A percentile compares a stretch with the other conserved stretches of the same genome.
phyloP scores from a whole-genome alignment of 2,797 vertebrate species.

The Zenarchopterus dispar region DNA sequence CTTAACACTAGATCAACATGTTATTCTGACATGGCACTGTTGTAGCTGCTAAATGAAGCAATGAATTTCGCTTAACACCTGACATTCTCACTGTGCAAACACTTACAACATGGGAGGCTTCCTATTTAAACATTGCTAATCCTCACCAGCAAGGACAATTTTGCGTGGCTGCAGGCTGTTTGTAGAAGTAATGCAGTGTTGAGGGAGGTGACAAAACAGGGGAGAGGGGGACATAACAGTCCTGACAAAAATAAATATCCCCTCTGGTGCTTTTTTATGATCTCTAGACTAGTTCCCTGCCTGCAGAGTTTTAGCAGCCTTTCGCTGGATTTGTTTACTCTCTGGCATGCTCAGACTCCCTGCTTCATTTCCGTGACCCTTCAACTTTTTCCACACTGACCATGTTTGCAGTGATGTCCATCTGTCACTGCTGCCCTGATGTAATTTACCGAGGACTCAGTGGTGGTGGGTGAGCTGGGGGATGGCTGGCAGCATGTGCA shows the following conservation, averaged over 20 bases:
- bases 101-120: conserved; percentile 19
- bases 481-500: conserved; percentile 31
- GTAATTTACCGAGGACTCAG: conserved; percentile 56
- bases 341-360: conserved; percentile 1
- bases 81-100: conserved; percentile 24
- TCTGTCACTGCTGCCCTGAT: conserved; percentile 62
- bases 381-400: conserved; percentile 55
- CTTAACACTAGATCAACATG: neutral
- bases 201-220: conserved; percentile 28
- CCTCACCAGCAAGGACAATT: conserved; percentile 45
- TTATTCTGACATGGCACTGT: neutral
- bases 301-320: conserved; percentile 40
- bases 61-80: conserved; percentile 16
- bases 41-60: conserved; percentile 9
- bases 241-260: conserved; percentile 58
- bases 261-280: conserved; percentile 54
- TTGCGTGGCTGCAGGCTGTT: conserved; percentile 41
- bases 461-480: neutral
- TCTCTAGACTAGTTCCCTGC: conserved; percentile 41
- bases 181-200: conserved; percentile 40
- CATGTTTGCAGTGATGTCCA: conserved; percentile 56
- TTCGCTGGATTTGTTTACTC: conserved; percentile 39
- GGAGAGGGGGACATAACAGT: conserved; percentile 34
- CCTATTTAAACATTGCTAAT: conserved; percentile 43
- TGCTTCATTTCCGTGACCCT: conserved; percentile 37